Base-by-base conservation (phyloP, 2,888 invertebrate species). In the Cetonia aurata region DNA sequence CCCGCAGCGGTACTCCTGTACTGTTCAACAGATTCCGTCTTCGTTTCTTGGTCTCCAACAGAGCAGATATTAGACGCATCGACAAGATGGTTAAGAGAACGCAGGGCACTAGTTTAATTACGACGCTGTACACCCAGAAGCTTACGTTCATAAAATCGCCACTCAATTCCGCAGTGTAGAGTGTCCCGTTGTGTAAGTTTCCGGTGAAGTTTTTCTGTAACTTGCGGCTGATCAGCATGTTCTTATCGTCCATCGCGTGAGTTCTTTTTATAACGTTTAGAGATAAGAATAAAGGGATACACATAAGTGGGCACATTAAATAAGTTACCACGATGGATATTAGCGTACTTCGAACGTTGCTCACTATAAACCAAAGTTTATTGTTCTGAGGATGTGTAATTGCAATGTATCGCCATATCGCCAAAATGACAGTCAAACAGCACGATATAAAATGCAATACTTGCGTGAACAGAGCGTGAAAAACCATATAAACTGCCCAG, bases 81-180 rank as follows among this genome's bases (percentile, higher is more conserved):
- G 94, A 94, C 71, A 95, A 86, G 77, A 94, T 89, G 0, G 96
- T 96, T 59, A 98, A 86, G 6, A 95, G 91, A 80, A 95, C 87
- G 82, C 97, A 96, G 1, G 98, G 98, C 74, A 96, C 91, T 67
- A 98, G 86, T 85, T 98, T 98, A 77, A 97, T 92, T 73, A 97
- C 91, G n/a, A 96, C 94, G 82, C 96, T 93, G 84, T 97, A 97
- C 79, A 96, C 91, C 92, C 95, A 95, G 85, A 96, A 94, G 80
- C 96, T 96, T 72, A 93, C 88, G 65, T 85, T 84, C 68, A 89
- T 89, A 71, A 91, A 87, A 77, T 92, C 85, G 62, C 87, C 88
- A 78, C 91, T 90, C 78, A 86, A 86, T 72, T 90, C 88, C 79
- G 92, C 73, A 13, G 70, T 69, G 68, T 81, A 82, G 15, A 82